Conservation (phyloP, 2,113 vertebrate species). For the Aldabrachelys gigantea region DNA sequence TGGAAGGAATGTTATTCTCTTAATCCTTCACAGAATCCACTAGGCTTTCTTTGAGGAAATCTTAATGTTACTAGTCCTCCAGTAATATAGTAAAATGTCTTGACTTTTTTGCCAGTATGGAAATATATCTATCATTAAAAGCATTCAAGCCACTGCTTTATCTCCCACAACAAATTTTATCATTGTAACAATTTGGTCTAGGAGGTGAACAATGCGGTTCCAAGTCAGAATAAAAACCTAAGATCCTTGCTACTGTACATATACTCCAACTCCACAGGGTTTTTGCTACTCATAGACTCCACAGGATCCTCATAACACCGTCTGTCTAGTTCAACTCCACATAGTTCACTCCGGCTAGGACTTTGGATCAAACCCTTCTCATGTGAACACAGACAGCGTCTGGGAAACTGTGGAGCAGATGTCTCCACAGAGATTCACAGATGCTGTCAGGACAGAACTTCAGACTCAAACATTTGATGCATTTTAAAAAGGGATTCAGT, state of each 20-base stretch:
- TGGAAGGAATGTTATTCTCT: slow-evolving; percentile 2
- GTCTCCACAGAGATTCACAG: slow-evolving; percentile 84
- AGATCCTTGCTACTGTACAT: slow-evolving; percentile 58
- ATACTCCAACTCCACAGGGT: slow-evolving; percentile 70
- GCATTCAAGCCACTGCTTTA: slow-evolving; percentile 28
- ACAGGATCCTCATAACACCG: slow-evolving; percentile 76
- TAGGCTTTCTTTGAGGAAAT: background rate
- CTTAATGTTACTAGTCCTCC: slow-evolving; percentile 3
- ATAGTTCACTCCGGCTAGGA: slow-evolving; percentile 75
- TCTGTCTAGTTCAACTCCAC: slow-evolving; percentile 76
- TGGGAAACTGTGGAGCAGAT: slow-evolving; percentile 80
- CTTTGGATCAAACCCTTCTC: slow-evolving; percentile 83
- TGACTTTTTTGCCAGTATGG: slow-evolving; percentile 1
- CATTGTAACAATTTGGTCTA: slow-evolving; percentile 37
- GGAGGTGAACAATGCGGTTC: slow-evolving; percentile 53
- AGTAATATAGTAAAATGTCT: background rate
- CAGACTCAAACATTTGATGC: slow-evolving; percentile 84
- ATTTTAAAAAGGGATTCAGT: slow-evolving; percentile 84
- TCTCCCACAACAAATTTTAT: slow-evolving; percentile 3
- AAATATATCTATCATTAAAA: slow-evolving; percentile 23
- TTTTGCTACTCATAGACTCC: slow-evolving; percentile 74
- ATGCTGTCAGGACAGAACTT: slow-evolving; percentile 83
- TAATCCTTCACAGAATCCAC: background rate
- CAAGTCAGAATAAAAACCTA: slow-evolving; percentile 70
- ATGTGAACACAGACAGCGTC: slow-evolving; percentile 79